Evolutionary conservation across 2,797 vertebrate species (phyloP).

Genomic region (Molossus molossus): DNA sequence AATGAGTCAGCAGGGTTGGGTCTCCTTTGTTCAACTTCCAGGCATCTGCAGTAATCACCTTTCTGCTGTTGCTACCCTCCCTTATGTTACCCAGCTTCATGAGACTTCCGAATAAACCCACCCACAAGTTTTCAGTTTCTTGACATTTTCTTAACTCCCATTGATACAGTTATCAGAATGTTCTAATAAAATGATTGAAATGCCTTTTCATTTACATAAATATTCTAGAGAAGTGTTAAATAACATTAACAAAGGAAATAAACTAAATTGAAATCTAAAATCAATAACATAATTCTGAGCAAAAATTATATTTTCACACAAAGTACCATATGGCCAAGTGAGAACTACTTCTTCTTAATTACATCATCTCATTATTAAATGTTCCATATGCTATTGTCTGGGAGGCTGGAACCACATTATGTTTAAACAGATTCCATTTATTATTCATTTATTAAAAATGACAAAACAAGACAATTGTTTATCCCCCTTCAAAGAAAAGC

Average conservation of each 20-base stretch:
- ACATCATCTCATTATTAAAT: slow-evolving; percentile 71
- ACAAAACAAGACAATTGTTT: slow-evolving; percentile 43
- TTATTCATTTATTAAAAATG: slow-evolving; percentile 70
- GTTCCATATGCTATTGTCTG: slow-evolving; percentile 69
- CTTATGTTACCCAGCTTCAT: background rate
- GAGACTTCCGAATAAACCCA: background rate
- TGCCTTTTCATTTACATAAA: background rate
- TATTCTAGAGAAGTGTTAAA: slow-evolving; percentile 58
- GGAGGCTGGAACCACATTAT: slow-evolving; percentile 18
- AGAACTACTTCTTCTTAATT: slow-evolving; percentile 74
- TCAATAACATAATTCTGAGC: slow-evolving; percentile 51
- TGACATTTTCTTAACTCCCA: background rate
- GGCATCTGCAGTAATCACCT: background rate
- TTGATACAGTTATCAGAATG: slow-evolving; percentile 22
- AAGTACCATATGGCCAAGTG: slow-evolving; percentile 77
- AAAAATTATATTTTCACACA: slow-evolving; percentile 75
- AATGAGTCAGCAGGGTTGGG: background rate
- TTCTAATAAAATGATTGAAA: slow-evolving; percentile 46
- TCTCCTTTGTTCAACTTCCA: background rate
- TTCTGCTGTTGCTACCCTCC: background rate
- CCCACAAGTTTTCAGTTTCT: background rate
- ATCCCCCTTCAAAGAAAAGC: background rate
- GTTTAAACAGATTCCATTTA: slow-evolving; percentile 53
- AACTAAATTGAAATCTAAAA: slow-evolving; percentile 61
- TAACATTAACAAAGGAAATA: slow-evolving; percentile 69